Evolutionary conservation across 2,797 vertebrate genomes (phyloP), one percentile per base, ranked within the genome.

Genomic region (Cebuella pygmaea): DNA sequence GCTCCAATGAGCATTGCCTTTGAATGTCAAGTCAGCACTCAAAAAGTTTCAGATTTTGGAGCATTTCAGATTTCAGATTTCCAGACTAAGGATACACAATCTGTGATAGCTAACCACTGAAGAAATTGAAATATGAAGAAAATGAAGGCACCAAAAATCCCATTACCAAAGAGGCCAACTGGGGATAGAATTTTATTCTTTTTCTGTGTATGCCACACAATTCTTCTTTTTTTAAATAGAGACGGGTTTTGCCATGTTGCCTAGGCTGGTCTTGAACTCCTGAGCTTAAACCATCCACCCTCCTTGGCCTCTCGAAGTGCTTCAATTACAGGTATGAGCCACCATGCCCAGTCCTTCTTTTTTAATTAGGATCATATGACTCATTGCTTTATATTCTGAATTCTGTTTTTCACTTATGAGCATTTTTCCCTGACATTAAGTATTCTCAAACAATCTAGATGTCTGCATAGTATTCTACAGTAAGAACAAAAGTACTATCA

Each of bases 121-220:
- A 88, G 30, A 84, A 48, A 22, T n/a, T 64, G 5, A 7, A 92
- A 90, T 39, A 94, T n/a, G 46, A 92, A 95, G 33, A 87, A 91
- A 95, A 33, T 36, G 70, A 88, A 87, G 74, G 22, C n/a, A 87
- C 30, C 30, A 64, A 20, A 59, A 88, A 46, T 84, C 72, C 26
- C 44, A 55, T 74, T 85, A 89, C 20, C 27, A 46, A 46, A 83
- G 36, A 89, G 95, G 79, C 15, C 93, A 41, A 2, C 2, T 33
- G 13, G 20, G 24, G 15, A 70, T 22, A 92, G 57, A 87, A 79
- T 48, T 88, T 76, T 33, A 76, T 59, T 61, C 27, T 48, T 80
- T 52, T 75, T 5, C 75, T 82, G 39, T 7, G 41, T 41, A 72
- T 48, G 55, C 2, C 39, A 72, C 22, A 52, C 4, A 33, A 79